These are phyloP conservation scores for Hirtodrosophila alboralis DNA, from an alignment of 2,888 invertebrate species.

Conservation along the genomic window DNA sequence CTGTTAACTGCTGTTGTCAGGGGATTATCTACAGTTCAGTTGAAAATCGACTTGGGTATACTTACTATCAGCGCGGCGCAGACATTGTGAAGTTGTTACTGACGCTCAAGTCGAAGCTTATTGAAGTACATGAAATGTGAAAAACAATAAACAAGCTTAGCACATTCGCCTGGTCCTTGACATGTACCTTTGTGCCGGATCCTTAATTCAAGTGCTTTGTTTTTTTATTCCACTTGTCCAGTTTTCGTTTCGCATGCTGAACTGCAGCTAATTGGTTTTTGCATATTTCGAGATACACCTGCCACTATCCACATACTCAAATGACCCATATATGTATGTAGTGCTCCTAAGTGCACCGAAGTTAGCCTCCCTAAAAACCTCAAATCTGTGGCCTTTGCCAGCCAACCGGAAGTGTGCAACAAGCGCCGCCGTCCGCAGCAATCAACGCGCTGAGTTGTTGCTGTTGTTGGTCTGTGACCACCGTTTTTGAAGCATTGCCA, in stretches of 20 bases:
- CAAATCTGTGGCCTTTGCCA: conserved; percentile 33
- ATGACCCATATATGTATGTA: conserved; percentile 2
- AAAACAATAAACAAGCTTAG: conserved; percentile 76
- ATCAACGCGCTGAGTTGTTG: conserved; percentile 64
- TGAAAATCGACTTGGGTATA: conserved; percentile 61
- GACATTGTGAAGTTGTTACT: neutral
- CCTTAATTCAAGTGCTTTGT: conserved; percentile 58
- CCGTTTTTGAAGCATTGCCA: conserved; percentile 67
- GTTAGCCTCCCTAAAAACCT: too few species aligned
- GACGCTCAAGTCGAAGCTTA: conserved; percentile 43
- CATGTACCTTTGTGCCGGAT: too few species aligned
- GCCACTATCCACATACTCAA: conserved; percentile 23
- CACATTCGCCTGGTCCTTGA: conserved; percentile 22
- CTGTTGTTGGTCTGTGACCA: conserved; percentile 46
- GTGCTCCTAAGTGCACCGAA: conserved; percentile 5
- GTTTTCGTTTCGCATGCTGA: conserved; percentile 4
- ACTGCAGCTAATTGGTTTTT: conserved; percentile 65
- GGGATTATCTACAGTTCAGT: conserved; percentile 79
- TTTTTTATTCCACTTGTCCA: conserved; percentile 28
- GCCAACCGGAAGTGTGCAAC: conserved; percentile 62
- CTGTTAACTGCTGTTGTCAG: conserved; percentile 80
- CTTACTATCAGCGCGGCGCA: conserved; percentile 30
- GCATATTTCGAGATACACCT: conserved; percentile 45
- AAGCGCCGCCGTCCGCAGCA: conserved; percentile 64
- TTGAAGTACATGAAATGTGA: conserved; percentile 71